Percentiles rank a stretch among this genome's conserved stretches.
phyloP scores from a whole-genome alignment of 2,888 invertebrate species.

The Saturnia japonica region DNA sequence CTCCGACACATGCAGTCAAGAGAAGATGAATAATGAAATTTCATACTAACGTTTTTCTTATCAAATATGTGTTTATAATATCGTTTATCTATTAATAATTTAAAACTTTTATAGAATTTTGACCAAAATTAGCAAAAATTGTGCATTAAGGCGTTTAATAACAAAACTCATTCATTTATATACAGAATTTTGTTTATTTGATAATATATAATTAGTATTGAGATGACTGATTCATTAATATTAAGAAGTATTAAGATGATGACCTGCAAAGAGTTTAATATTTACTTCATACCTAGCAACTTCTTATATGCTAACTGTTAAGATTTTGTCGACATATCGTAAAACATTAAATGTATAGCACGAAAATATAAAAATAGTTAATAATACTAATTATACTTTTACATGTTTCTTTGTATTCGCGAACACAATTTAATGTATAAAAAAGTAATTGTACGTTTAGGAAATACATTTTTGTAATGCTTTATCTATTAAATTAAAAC shows the following conservation, averaged over 20 bases:
- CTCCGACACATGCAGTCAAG: slow-evolving; percentile 58
- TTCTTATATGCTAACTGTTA: neutral
- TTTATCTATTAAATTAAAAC: no score
- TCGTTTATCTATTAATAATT: neutral
- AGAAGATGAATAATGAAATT: slow-evolving; percentile 29
- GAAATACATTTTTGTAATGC: no score
- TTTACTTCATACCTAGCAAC: neutral
- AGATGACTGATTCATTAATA: neutral
- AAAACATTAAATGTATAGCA: neutral
- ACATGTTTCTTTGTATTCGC: no score
- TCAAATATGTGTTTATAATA: neutral
- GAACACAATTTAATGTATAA: no score
- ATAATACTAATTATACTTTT: no score
- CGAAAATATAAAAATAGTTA: no score
- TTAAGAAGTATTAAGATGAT: neutral
- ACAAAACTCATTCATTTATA: neutral
- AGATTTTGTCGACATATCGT: neutral
- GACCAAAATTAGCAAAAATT: no score
- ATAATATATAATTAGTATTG: neutral
- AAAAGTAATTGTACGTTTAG: no score
- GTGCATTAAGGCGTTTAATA: no score
- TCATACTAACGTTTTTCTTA: neutral
- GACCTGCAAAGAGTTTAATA: neutral
- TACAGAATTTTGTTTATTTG: neutral
- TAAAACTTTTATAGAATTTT: no score